A percentile compares a stretch with the other conserved stretches of the same genome.
These are phyloP conservation scores for Tamias sibiricus DNA, from an alignment of 2,113 vertebrate genomes.

Conservation along the genomic window DNA sequence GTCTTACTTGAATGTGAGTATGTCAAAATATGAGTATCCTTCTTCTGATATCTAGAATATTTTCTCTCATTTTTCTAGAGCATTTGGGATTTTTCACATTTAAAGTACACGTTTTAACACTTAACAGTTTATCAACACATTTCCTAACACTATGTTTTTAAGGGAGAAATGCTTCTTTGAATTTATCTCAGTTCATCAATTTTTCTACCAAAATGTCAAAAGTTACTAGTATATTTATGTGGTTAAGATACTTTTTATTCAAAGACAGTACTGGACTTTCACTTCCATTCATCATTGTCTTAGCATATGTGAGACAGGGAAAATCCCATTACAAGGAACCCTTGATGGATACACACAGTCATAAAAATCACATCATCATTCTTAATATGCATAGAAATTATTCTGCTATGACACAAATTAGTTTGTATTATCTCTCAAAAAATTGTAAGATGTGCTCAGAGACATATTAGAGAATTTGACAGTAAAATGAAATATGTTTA, in stretches of 20 bases:
- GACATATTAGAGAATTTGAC: conserved; percentile 74
- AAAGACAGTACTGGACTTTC: not conserved
- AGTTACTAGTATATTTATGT: not conserved
- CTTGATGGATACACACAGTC: conserved; percentile 58
- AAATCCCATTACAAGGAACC: not conserved
- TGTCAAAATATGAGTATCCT: not conserved
- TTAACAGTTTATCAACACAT: not conserved
- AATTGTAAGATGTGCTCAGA: conserved; percentile 71
- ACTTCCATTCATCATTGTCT: not conserved
- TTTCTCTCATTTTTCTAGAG: not conserved
- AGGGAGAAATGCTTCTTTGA: not conserved
- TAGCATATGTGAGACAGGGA: not conserved
- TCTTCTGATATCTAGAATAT: not conserved
- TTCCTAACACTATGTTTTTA: not conserved
- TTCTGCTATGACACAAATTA: conserved; percentile 81
- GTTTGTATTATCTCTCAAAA: conserved; percentile 72
- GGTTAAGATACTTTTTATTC: not conserved
- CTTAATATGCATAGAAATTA: conserved; percentile 69
- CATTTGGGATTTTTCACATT: not conserved
- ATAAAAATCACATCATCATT: conserved; percentile 68
- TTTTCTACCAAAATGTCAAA: not conserved
- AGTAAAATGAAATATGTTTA: conserved; percentile 76
- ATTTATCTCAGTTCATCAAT: not conserved
- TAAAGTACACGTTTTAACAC: not conserved
- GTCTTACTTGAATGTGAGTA: not conserved